Evolutionary conservation across 2,888 invertebrate species (phyloP).

Genomic region (Oxyscelio sp.): DNA sequence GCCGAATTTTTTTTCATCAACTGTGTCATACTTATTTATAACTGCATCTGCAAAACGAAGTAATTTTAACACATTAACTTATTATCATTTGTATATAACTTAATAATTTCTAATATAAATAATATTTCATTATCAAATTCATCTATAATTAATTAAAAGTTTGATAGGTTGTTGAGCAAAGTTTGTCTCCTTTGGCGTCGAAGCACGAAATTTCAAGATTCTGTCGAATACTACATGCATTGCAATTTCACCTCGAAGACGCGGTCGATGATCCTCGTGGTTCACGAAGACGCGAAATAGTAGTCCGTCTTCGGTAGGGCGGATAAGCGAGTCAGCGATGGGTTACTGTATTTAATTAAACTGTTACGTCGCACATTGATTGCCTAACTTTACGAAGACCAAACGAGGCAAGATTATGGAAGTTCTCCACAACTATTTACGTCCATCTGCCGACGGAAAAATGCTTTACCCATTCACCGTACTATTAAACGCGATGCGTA

Average conservation of each 20-base stretch:
- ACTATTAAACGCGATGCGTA: conserved; percentile 71
- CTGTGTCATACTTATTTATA: not conserved
- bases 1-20: conserved; percentile 1
- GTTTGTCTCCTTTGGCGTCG: conserved; percentile 76
- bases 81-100: too few species aligned
- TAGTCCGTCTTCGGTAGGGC: conserved; percentile 82
- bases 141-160: conserved; percentile 75
- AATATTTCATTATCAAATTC: conserved; percentile 66
- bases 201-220: conserved; percentile 76
- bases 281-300: conserved; percentile 75
- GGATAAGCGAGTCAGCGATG: conserved; percentile 83
- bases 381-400: conserved; percentile 84
- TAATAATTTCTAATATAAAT: conserved; percentile 58
- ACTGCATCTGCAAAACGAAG: not conserved
- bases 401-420: conserved; percentile 78
- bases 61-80: too few species aligned
- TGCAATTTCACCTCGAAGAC: conserved; percentile 74
- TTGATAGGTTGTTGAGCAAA: conserved; percentile 73
- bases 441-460: conserved; percentile 71
- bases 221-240: conserved; percentile 75
- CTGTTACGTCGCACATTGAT: conserved; percentile 87
- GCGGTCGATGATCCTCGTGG: conserved; percentile 76
- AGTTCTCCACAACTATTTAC: conserved; percentile 76
- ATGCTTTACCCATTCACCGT: conserved; percentile 75
- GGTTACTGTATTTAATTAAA: conserved; percentile 88